phyloP scores from a whole-genome alignment of 1,140 invertebrate species.

The Trichomalopsis sarcophagae region DNA sequence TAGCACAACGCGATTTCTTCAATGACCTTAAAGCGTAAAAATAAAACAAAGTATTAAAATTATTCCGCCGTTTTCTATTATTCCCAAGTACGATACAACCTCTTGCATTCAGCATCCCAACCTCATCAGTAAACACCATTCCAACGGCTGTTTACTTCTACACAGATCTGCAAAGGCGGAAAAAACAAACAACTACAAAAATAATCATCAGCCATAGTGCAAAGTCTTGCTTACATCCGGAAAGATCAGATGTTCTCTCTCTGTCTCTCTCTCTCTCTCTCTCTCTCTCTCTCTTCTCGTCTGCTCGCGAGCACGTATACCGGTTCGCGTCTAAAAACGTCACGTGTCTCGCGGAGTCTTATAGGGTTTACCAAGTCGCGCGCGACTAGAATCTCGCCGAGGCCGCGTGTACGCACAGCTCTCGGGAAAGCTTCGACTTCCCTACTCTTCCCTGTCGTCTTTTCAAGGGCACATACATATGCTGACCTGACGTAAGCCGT shows the following conservation, averaged over 20 bases:
- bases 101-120: neutral
- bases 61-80: neutral
- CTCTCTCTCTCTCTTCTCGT: neutral
- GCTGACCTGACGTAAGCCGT: constrained; percentile 1
- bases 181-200: constrained; percentile 1
- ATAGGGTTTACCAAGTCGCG: neutral
- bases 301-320: neutral
- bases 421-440: constrained; percentile 31
- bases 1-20: no score
- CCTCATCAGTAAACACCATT: neutral
- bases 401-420: neutral
- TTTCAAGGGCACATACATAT: constrained; percentile 23
- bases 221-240: neutral
- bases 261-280: neutral
- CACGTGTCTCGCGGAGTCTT: neutral
- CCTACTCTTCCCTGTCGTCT: neutral
- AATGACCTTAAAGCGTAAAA: no score
- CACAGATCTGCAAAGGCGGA: neutral
- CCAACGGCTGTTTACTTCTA: neutral
- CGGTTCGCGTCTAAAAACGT: constrained; percentile 4
- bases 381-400: constrained; percentile 6
- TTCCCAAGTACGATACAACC: no score
- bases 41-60: neutral
- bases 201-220: neutral
- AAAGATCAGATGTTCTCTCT: neutral